These are phyloP conservation scores for Diorhabda carinulata DNA, from an alignment of 1,140 invertebrate genomes.

Conservation along the genomic window DNA sequence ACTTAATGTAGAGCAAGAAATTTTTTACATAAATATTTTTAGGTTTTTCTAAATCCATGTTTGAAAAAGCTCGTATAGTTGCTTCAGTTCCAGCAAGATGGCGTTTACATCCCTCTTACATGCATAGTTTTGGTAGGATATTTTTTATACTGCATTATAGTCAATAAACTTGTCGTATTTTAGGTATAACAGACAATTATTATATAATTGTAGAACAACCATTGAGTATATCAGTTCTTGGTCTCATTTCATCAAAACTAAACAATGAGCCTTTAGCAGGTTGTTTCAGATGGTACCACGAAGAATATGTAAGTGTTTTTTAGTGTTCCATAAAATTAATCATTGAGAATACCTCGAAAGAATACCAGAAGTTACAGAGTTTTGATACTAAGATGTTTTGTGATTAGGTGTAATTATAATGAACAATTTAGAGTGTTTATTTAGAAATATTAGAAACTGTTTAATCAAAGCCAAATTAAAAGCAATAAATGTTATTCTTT, in stretches of 20 bases:
- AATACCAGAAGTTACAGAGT: no score
- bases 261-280: constrained; percentile 59
- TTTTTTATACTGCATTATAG: neutral
- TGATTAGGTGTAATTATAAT: no score
- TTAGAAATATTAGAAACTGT: no score
- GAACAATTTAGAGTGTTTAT: no score
- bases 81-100: constrained; percentile 68
- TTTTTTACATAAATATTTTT: constrained; percentile 15
- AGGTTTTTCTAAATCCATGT: constrained; percentile 54
- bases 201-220: constrained; percentile 83
- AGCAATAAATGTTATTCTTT: no score
- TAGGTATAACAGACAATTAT: constrained; percentile 73
- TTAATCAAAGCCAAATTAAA: no score
- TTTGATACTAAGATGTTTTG: no score
- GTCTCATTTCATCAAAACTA: constrained; percentile 56
- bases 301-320: constrained; percentile 57
- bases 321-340: no score
- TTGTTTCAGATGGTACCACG: constrained; percentile 67
- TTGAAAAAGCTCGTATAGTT: constrained; percentile 66
- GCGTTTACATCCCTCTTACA: constrained; percentile 74
- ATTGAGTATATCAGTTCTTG: constrained; percentile 62
- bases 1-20: neutral
- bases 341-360: no score
- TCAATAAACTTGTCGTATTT: constrained; percentile 18
- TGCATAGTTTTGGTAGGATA: constrained; percentile 77